Conservation (phyloP, 2,888 invertebrate genomes). For the Sussaba pulchella region DNA sequence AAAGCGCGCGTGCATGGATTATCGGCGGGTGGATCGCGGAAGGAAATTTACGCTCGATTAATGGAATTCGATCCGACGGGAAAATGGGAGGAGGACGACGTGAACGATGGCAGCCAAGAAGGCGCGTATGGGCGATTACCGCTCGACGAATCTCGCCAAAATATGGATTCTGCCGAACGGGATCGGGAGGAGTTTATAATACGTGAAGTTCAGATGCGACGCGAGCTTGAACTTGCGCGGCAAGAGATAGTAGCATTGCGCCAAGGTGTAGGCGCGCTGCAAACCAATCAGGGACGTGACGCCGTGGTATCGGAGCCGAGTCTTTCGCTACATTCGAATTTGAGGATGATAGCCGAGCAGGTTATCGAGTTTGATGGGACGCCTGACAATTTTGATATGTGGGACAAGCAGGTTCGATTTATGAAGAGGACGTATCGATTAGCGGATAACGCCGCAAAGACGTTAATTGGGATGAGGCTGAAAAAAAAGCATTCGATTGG, state of each 20-base stretch:
- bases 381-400: conserved; percentile 43
- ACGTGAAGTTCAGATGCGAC: not conserved
- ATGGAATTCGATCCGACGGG: too few species aligned
- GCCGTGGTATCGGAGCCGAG: not conserved
- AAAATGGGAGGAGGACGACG: too few species aligned
- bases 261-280: too few species aligned
- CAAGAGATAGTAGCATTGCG: conserved; percentile 6
- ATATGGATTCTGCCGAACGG: too few species aligned
- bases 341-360: conserved; percentile 53
- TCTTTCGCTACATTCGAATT: conserved; percentile 15
- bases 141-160: too few species aligned
- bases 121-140: too few species aligned
- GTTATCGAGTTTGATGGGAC: conserved; percentile 51
- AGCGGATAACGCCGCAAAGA: conserved; percentile 40
- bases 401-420: conserved; percentile 53
- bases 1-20: too few species aligned
- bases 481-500: conserved; percentile 55
- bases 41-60: too few species aligned
- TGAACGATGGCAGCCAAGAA: too few species aligned
- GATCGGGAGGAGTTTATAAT: too few species aligned
- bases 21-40: too few species aligned
- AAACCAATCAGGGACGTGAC: too few species aligned
- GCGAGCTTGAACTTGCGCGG: not conserved
- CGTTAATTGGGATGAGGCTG: conserved; percentile 52
- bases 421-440: conserved; percentile 49